These are phyloP conservation scores for Acanthacorydalis orientalis DNA, from an alignment of 2,888 invertebrate species.

Conservation along the genomic window DNA sequence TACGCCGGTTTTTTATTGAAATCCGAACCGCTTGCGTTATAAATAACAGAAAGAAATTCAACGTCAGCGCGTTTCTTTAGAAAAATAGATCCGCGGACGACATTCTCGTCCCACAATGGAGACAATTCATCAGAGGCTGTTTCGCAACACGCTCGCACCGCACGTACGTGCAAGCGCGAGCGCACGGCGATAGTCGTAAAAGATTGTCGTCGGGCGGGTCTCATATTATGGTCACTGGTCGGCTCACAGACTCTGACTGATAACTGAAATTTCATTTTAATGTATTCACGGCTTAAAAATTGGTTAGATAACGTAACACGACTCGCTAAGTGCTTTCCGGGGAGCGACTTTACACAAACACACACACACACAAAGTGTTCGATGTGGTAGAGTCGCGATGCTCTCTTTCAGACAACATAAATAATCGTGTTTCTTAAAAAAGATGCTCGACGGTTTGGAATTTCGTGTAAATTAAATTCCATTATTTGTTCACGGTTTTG, in stretches of 20 bases:
- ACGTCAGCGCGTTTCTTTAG: not conserved
- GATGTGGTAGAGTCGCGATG: too few relatives aligned
- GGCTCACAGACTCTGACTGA: not conserved
- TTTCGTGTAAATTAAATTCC: too few relatives aligned
- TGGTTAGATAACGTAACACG: conserved; percentile 2
- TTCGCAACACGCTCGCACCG: not conserved
- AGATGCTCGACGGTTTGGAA: too few relatives aligned
- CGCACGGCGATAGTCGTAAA: too few relatives aligned
- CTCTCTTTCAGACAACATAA: too few relatives aligned
- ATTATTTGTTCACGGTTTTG: too few relatives aligned
- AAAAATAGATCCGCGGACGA: not conserved
- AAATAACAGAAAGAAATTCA: not conserved
- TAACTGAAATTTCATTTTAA: conserved; percentile 4
- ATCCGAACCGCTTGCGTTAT: too few relatives aligned
- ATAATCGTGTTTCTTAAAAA: too few relatives aligned
- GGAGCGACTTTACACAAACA: too few relatives aligned
- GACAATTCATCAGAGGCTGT: not conserved
- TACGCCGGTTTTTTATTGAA: too few relatives aligned
- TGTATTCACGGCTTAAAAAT: conserved; percentile 4
- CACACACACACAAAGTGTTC: too few relatives aligned
- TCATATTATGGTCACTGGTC: not conserved
- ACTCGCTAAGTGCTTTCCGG: conserved; percentile 1
- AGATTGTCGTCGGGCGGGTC: not conserved
- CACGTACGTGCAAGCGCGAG: not conserved
- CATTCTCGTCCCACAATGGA: not conserved